These are phyloP conservation scores for Drosophila pseudotalamancana DNA, from an alignment of 2,888 invertebrate genomes.

Conservation along the genomic window DNA sequence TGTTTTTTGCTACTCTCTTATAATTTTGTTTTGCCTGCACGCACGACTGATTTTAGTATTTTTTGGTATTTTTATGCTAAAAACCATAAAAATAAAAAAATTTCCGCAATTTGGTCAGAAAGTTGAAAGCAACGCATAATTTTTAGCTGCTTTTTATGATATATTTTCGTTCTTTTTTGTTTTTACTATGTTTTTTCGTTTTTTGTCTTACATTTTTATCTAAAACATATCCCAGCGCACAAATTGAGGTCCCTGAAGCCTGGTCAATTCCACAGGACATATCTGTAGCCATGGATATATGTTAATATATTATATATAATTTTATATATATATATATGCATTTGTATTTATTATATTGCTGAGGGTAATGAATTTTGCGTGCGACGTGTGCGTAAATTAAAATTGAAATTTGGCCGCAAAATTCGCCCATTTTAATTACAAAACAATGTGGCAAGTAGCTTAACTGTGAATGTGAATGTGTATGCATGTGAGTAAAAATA, in stretches of 20 bases:
- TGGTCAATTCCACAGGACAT: neutral
- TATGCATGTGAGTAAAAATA: constrained; percentile 14
- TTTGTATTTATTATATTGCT: neutral
- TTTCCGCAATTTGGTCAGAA: constrained; percentile 44
- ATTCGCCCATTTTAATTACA: constrained; percentile 68
- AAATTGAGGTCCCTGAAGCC: neutral
- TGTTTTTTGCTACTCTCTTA: constrained; percentile 14
- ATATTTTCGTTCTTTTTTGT: constrained; percentile 7
- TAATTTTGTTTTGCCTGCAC: constrained; percentile 50
- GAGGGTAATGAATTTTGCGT: constrained; percentile 46
- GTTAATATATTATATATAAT: neutral
- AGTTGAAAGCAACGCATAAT: constrained; percentile 61
- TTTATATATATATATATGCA: neutral
- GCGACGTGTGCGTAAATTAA: constrained; percentile 49
- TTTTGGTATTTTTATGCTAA: constrained; percentile 43
- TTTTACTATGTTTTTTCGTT: neutral
- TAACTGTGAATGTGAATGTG: neutral
- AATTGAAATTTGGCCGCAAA: constrained; percentile 61
- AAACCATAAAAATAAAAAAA: constrained; percentile 38
- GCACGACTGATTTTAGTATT: constrained; percentile 52
- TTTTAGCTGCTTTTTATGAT: constrained; percentile 44
- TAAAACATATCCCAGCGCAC: constrained; percentile 8
- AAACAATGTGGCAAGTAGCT: constrained; percentile 45
- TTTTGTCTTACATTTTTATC: constrained; percentile 18
- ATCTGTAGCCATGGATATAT: neutral